Conservation (phyloP, 1,140 invertebrate genomes). For the Apis cerana region DNA sequence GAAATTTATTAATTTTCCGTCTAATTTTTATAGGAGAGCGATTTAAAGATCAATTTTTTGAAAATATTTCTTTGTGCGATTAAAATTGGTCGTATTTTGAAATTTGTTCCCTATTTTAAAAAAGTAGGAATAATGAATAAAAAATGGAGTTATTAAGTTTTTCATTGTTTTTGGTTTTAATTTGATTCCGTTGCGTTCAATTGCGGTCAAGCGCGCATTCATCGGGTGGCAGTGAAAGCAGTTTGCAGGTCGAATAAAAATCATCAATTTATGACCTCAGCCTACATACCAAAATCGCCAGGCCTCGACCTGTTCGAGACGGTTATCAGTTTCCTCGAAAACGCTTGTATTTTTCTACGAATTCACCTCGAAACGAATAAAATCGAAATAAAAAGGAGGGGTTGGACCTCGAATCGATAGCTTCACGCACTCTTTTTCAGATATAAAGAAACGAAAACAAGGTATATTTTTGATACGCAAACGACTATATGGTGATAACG, state of each 20-base stretch:
- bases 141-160: not conserved
- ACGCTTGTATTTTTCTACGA: not conserved
- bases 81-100: no score
- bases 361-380: not conserved
- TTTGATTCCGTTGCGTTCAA: not conserved
- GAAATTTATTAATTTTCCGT: no score
- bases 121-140: no score
- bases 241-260: conserved; percentile 46
- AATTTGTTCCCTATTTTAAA: no score
- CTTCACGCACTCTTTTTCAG: not conserved
- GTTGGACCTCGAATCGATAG: conserved; percentile 6
- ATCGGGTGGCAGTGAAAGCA: conserved; percentile 58
- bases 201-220: not conserved
- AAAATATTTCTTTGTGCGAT: no score
- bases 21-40: no score
- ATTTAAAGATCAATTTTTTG: no score
- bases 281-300: conserved; percentile 50
- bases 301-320: conserved; percentile 19
- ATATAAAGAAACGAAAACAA: not conserved
- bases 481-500: not conserved
- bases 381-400: not conserved
- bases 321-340: conserved; percentile 25
- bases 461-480: conserved; percentile 7
- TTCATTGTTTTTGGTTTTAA: not conserved
- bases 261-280: conserved; percentile 59